These are phyloP conservation scores for Heliconius melpomene DNA, from an alignment of 1,140 invertebrate genomes.

Conservation along the genomic window DNA sequence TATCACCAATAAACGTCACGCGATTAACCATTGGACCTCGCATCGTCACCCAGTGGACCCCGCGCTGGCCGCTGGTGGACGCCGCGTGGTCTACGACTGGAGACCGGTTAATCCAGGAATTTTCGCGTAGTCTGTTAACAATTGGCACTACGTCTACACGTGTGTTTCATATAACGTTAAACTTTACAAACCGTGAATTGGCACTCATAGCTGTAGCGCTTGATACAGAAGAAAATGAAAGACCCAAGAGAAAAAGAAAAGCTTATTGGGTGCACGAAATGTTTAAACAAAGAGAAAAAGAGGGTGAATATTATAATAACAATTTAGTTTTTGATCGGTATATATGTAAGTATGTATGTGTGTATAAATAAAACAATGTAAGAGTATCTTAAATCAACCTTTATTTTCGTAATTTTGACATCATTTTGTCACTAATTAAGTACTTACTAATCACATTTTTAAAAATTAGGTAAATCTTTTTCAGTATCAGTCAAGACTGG, in stretches of 20 bases:
- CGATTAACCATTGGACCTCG: slow-evolving; percentile 8
- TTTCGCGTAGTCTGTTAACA: slow-evolving; percentile 23
- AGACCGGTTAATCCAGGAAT: slow-evolving; percentile 23
- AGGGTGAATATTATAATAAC: slow-evolving; percentile 13
- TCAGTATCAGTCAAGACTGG: no score
- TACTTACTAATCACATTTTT: slow-evolving; percentile 6
- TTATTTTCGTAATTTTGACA: slow-evolving; percentile 22
- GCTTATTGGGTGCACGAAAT: slow-evolving; percentile 18
- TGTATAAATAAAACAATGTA: slow-evolving; percentile 20
- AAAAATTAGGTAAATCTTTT: slow-evolving; percentile 1
- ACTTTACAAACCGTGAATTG: slow-evolving; percentile 30
- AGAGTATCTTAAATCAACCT: slow-evolving; percentile 12
- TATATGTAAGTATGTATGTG: slow-evolving; percentile 19
- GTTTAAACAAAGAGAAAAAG: slow-evolving; percentile 26
- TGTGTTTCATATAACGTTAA: slow-evolving; percentile 28
- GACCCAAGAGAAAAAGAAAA: slow-evolving; percentile 23
- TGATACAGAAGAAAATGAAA: slow-evolving; percentile 25
- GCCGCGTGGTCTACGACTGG: slow-evolving; percentile 19
- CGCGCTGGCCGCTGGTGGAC: slow-evolving; percentile 11
- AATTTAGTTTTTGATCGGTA: slow-evolving; percentile 10
- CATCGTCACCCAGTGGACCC: slow-evolving; percentile 27
- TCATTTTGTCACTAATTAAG: slow-evolving; percentile 25
- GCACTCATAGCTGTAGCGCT: slow-evolving; percentile 29
- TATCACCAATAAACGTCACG: slow-evolving; percentile 24
- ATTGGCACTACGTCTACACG: slow-evolving; percentile 27